Evolutionary conservation across 1,140 invertebrate genomes (phyloP).

Genomic region (Lordiphosa clarofinis): DNA sequence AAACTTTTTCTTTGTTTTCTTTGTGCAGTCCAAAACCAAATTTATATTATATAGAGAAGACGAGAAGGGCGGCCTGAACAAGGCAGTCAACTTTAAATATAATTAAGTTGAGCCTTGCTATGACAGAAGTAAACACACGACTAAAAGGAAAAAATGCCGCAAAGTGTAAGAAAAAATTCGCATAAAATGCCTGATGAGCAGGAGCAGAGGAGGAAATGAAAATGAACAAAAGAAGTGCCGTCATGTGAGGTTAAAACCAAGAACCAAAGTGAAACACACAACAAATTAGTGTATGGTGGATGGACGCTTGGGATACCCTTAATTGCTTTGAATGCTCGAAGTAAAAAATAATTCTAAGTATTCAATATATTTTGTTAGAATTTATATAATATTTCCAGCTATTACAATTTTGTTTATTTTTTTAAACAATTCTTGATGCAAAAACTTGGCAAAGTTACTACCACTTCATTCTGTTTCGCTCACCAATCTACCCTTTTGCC

Average conservation of each 20-base stretch:
- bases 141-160: conserved; percentile 42
- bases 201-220: conserved; percentile 9
- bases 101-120: conserved; percentile 51
- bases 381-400: too few species aligned
- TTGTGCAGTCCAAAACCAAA: neutral
- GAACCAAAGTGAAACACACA: conserved; percentile 1
- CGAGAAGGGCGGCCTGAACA: neutral
- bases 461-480: too few species aligned
- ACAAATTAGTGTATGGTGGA: neutral
- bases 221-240: conserved; percentile 28
- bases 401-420: too few species aligned
- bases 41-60: too few species aligned
- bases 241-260: conserved; percentile 38
- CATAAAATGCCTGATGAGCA: conserved; percentile 27
- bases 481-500: too few species aligned
- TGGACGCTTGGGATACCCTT: conserved; percentile 16
- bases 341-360: neutral
- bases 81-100: conserved; percentile 52
- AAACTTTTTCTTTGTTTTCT: conserved; percentile 27
- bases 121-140: conserved; percentile 54
- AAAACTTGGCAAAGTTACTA: too few species aligned
- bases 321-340: neutral
- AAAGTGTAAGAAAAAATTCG: conserved; percentile 40
- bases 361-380: too few species aligned
- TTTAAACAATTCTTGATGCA: too few species aligned